A percentile compares a stretch with the other conserved stretches of the same genome.
phyloP scores from a whole-genome alignment of 2,113 vertebrate genomes.

The Geothlypis trichas region DNA sequence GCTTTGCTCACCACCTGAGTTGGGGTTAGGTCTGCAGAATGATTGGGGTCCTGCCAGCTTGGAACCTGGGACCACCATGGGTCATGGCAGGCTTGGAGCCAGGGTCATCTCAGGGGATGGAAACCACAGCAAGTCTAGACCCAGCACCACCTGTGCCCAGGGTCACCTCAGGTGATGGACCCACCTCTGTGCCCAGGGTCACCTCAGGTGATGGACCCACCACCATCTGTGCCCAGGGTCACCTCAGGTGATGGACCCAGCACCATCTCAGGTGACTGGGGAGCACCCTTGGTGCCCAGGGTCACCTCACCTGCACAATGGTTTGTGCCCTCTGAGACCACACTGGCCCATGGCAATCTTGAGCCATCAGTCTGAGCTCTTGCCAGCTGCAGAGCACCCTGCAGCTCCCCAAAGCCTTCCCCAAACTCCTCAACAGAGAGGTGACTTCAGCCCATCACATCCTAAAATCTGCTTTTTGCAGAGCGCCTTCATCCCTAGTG shows the following conservation, averaged over 20 bases:
- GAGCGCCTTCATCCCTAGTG: background rate
- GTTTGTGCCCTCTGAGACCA: fast-evolving
- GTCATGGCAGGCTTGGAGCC: no score
- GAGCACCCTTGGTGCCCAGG: no score
- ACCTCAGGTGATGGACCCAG: background rate
- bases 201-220: background rate
- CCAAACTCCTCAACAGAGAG: background rate
- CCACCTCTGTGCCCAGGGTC: no score
- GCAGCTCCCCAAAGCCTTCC: background rate
- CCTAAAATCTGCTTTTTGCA: background rate
- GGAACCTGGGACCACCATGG: background rate
- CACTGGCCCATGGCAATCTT: background rate
- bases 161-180: background rate
- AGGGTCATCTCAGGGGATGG: no score
- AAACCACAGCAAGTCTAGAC: no score
- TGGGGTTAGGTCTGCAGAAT: fast-evolving
- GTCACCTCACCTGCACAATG: background rate
- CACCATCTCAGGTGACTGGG: no score
- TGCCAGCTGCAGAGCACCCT: background rate
- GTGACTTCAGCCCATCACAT: background rate
- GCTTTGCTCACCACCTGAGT: background rate
- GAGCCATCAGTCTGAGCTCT: no score
- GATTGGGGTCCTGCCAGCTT: background rate
- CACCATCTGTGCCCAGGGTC: fast-evolving
- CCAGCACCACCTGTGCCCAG: no score